Evolutionary conservation across 2,797 vertebrate species (phyloP).

Genomic region (Coregonus suidteri): DNA sequence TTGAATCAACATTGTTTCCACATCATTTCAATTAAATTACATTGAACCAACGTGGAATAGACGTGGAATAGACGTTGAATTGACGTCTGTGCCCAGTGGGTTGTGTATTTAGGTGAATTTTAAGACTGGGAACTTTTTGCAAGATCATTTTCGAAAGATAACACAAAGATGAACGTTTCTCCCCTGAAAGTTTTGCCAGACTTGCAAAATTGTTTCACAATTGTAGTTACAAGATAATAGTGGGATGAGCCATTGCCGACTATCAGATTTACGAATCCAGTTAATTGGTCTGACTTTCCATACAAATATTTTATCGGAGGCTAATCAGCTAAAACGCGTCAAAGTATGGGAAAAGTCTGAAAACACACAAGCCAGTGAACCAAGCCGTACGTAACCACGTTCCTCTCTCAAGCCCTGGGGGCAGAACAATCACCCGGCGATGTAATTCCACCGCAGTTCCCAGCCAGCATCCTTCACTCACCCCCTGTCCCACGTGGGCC

Average conservation of each 20-base stretch:
- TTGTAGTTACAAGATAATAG: background rate
- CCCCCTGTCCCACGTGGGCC: background rate
- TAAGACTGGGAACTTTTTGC: background rate
- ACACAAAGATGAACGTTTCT: background rate
- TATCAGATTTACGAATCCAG: background rate
- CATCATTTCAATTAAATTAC: too few species aligned
- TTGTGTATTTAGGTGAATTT: background rate
- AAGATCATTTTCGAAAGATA: background rate
- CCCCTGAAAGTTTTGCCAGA: background rate
- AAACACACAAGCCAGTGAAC: background rate
- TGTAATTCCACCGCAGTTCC: constrained; percentile 29
- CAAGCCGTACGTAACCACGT: background rate
- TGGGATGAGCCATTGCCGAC: background rate
- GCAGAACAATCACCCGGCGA: constrained; percentile 32
- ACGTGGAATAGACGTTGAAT: too few species aligned
- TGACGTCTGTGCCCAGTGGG: too few species aligned
- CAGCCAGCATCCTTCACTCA: constrained; percentile 6
- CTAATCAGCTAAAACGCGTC: background rate
- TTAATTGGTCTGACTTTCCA: background rate
- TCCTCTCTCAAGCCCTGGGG: constrained; percentile 3
- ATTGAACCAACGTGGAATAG: too few species aligned
- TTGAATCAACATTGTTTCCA: too few species aligned
- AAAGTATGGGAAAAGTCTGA: background rate
- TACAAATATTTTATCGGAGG: background rate
- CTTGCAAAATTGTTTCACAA: background rate